Conservation (phyloP, 1,140 invertebrate species). For the Diachasmimorpha longicaudata region DNA sequence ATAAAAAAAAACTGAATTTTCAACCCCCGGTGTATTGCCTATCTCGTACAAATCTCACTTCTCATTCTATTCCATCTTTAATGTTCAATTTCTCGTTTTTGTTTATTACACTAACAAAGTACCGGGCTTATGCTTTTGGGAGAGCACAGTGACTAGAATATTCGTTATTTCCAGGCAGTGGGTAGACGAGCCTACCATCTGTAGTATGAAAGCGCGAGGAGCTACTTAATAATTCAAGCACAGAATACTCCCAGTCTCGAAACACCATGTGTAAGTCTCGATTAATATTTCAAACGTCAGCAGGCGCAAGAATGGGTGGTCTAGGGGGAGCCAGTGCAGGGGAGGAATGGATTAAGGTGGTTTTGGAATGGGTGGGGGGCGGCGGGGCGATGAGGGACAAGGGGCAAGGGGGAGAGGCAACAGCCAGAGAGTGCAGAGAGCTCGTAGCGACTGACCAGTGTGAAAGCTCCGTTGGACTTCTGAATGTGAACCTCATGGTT, state of each 20-base stretch:
- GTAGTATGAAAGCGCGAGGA: conserved; percentile 19
- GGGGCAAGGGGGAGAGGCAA: neutral
- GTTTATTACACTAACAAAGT: neutral
- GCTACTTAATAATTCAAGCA: conserved; percentile 51
- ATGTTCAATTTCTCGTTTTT: neutral
- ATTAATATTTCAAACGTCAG: conserved; percentile 55
- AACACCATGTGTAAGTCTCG: conserved; percentile 52
- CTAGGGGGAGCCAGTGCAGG: neutral
- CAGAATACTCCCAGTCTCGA: conserved; percentile 44
- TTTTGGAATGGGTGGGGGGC: neutral
- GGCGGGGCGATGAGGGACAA: neutral
- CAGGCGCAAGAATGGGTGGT: conserved; percentile 27
- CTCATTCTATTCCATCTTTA: conserved; percentile 12
- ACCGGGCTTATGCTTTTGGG: neutral
- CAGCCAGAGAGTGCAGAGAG: conserved; percentile 5
- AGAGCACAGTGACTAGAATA: conserved; percentile 16
- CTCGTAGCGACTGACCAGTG: conserved; percentile 37
- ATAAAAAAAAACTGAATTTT: too few species aligned
- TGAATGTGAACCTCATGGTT: conserved; percentile 22
- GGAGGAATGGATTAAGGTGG: neutral
- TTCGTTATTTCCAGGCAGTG: conserved; percentile 33
- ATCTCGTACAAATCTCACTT: neutral
- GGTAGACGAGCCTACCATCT: neutral
- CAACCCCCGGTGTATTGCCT: too few species aligned
- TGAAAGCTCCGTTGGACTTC: conserved; percentile 22